Evolutionary conservation across 2,113 vertebrate genomes (phyloP), one percentile per base, ranked within the genome.

Genomic region (Elanus axillaris): DNA sequence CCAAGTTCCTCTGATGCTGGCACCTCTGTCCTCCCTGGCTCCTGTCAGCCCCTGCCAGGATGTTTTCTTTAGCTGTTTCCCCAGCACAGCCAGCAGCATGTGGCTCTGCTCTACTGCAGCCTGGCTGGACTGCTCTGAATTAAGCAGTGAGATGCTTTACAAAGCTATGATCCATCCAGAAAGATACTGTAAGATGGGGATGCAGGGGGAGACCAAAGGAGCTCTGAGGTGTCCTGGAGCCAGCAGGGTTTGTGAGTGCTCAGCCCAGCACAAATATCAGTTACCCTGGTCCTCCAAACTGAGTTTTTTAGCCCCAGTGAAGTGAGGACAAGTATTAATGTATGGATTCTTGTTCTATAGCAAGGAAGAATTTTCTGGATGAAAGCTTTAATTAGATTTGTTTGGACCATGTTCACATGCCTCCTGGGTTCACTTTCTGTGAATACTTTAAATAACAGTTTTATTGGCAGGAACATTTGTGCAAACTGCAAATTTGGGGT

Each of bases 361-460:
- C 80, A 93, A 95, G 95, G 94, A 93, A 96, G 93, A 96, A 96
- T 95, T 95, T 97, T 96, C 95, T 97, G 96, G 91, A 95, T 95
- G 95, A 97, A 97, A 95, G 93, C 91, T 97, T 95, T 96, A 94
- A 97, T 96, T 85, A 91, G 94, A 94, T 97, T 96, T 97, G 86
- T 96, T 97, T 97, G 97, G 96, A 95, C 69, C 67, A 11, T 29
- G 71, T 88, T 95, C 95, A 80, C 69, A 60, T 95, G 88, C 93
- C 97, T 97, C 95, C 81, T 95, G 95, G 89, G 96, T 91, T 97
- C 72, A 26, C 95, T 94, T 94, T 96, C 91, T 94, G 69, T 76
- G 80, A 95, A 91, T 90, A 79, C 59, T 95, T 97, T 93, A 96
- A 96, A 81, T 96, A 94, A 96, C 64, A 36, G 62, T 79, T 95